phyloP scores from a whole-genome alignment of 2,888 invertebrate genomes.

The Dexiosoma caninum region DNA sequence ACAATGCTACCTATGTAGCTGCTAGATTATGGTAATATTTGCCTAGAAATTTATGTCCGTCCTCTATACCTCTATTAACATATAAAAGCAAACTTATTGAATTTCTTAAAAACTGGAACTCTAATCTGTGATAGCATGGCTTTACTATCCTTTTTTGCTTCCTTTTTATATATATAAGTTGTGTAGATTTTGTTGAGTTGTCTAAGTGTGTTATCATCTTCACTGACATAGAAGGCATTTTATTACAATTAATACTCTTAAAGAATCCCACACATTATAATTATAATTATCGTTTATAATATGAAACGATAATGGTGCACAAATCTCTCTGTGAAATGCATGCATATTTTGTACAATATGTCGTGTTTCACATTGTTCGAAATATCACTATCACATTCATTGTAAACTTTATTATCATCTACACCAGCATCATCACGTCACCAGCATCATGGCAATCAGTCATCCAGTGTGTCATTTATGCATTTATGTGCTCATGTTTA shows the following conservation, averaged over 20 bases:
- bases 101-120: no score
- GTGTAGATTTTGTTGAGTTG: no score
- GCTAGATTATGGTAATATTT: no score
- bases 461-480: constrained; percentile 21
- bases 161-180: no score
- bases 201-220: no score
- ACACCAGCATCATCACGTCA: not conserved
- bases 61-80: no score
- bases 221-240: no score
- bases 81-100: no score
- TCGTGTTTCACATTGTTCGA: constrained; percentile 14
- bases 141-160: no score
- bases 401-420: not conserved
- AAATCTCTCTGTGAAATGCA: not conserved
- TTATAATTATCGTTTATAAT: constrained; percentile 9
- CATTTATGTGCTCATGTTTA: constrained; percentile 27
- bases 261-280: constrained; percentile 10
- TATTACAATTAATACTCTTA: not conserved
- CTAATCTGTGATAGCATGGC: no score
- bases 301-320: constrained; percentile 7
- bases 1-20: no score
- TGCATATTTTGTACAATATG: not conserved
- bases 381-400: constrained; percentile 17
- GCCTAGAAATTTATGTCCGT: no score
- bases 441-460: not conserved